These are phyloP conservation scores for Syngnathoides biaculeatus DNA, from an alignment of 2,113 vertebrate species.

Conservation along the genomic window DNA sequence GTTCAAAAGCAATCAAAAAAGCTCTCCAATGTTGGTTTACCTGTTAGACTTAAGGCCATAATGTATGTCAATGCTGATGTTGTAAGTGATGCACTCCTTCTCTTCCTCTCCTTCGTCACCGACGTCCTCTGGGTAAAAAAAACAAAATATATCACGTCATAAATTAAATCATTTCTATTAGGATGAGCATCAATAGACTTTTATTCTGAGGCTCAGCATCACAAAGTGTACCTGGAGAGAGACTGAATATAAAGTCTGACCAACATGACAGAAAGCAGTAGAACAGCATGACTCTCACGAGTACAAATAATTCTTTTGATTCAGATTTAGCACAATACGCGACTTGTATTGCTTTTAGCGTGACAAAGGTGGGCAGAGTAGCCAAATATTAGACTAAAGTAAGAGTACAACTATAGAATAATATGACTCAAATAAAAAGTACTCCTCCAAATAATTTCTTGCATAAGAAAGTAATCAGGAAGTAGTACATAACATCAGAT, in stretches of 20 bases:
- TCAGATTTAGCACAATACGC: not conserved
- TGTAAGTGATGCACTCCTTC: conserved; percentile 93
- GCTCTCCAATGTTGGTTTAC: conserved; percentile 54
- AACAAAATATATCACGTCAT: conserved; percentile 11
- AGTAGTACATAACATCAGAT: no score
- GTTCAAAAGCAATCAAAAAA: not conserved
- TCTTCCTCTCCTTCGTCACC: conserved; percentile 98
- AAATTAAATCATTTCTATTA: not conserved
- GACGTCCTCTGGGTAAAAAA: conserved; percentile 87
- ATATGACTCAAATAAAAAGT: no score
- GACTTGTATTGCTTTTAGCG: not conserved
- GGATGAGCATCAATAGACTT: not conserved
- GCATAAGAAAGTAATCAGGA: no score
- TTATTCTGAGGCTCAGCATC: not conserved
- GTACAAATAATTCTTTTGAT: conserved; percentile 14
- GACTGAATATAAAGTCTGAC: conserved; percentile 20
- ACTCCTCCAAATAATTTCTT: no score
- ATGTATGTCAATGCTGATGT: conserved; percentile 92
- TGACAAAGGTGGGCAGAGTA: not conserved
- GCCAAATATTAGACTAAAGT: no score
- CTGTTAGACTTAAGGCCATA: conserved; percentile 98
- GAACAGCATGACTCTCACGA: conserved; percentile 17
- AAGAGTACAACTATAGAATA: no score
- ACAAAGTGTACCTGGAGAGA: not conserved
- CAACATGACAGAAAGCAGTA: conserved; percentile 42